These are phyloP conservation scores for Burhinus bistriatus DNA, from an alignment of 2,113 vertebrate genomes.

Conservation along the genomic window DNA sequence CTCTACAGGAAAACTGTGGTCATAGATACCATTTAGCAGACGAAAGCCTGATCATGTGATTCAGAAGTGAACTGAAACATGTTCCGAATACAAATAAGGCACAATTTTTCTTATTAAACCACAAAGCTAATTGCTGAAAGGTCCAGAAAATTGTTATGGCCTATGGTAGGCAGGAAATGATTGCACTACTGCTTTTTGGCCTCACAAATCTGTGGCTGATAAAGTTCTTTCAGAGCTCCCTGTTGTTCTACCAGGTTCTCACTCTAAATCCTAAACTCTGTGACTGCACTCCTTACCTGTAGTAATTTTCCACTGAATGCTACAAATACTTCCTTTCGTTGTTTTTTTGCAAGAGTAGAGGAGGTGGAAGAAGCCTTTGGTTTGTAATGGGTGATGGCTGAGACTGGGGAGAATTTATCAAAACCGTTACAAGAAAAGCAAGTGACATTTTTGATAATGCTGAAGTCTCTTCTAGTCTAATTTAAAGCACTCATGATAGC, in stretches of 20 bases:
- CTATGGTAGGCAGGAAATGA: not conserved
- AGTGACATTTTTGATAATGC: not conserved
- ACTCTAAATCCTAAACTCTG: not conserved
- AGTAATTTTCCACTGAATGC: not conserved
- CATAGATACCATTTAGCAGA: not conserved
- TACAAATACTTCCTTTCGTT: not conserved
- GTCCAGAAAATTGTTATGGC: not conserved
- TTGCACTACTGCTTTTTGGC: not conserved
- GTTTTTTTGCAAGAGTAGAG: not conserved
- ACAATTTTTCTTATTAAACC: not conserved
- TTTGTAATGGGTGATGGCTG: not conserved
- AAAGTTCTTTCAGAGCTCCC: not conserved
- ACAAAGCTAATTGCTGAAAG: not conserved
- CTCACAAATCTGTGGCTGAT: not conserved
- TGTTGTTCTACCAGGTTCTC: not conserved
- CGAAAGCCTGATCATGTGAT: not conserved
- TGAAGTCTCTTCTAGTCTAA: not conserved
- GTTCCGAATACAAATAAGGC: not conserved
- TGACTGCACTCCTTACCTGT: not conserved
- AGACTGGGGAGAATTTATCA: not conserved
- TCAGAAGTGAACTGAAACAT: not conserved
- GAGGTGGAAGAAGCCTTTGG: not conserved
- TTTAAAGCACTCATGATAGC: not conserved
- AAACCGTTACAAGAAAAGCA: not conserved
- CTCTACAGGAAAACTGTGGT: not conserved